These are phyloP conservation scores for Pachypanchax playfairii DNA, from an alignment of 2,113 vertebrate genomes.

Conservation along the genomic window DNA sequence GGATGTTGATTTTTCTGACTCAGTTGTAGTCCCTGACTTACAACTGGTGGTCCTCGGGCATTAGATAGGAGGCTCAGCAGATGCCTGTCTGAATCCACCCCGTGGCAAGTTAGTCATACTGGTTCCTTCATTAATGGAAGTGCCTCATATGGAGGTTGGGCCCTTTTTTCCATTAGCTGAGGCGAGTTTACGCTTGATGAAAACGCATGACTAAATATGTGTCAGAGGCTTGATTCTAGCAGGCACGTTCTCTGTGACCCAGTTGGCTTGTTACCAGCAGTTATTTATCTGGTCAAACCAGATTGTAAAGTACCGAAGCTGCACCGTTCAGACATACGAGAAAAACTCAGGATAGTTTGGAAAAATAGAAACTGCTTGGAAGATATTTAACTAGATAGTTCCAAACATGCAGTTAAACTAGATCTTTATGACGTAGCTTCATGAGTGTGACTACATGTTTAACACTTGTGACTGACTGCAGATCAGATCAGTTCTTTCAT, in stretches of 20 bases:
- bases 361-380: too few relatives aligned
- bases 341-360: background rate
- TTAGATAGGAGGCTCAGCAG: constrained; percentile 49
- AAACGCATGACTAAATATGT: constrained; percentile 27
- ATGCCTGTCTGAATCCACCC: constrained; percentile 45
- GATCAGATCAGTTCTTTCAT: background rate
- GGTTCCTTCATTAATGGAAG: constrained; percentile 52
- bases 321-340: background rate
- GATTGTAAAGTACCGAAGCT: background rate
- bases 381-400: too few relatives aligned
- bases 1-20: constrained; percentile 29
- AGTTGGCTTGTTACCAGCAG: constrained; percentile 23
- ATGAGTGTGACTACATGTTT: too few relatives aligned
- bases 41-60: constrained; percentile 42
- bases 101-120: constrained; percentile 50
- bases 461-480: too few relatives aligned
- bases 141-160: constrained; percentile 41
- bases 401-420: too few relatives aligned
- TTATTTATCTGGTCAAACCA: constrained; percentile 6
- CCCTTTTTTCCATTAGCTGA: constrained; percentile 37
- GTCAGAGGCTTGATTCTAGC: constrained; percentile 21
- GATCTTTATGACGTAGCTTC: too few relatives aligned
- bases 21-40: constrained; percentile 29
- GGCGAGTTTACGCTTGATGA: constrained; percentile 18
- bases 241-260: constrained; percentile 12